Base-by-base conservation (phyloP, 2,888 invertebrate species). In the Synergus japonicus region DNA sequence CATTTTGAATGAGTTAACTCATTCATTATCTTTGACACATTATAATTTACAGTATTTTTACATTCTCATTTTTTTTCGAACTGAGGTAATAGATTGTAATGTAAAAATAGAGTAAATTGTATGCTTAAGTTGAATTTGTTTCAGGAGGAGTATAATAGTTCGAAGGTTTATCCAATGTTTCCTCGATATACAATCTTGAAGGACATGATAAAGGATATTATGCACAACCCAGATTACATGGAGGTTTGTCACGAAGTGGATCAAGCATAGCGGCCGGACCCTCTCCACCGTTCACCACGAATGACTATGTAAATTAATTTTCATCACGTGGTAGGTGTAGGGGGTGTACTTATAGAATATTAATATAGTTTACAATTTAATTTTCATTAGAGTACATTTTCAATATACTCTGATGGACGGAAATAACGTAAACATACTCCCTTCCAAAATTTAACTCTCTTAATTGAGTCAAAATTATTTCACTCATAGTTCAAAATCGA, bases 221-320 rank as follows among this genome's bases (percentile, higher is more conserved):
- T 98, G 95, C 96, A 97, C 89, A 96, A 98, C 93, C 98, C 98
- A n/a, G 97, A 97, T 93, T 98, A 98, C 94, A 97, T 98, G 96
- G 98, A 98, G 93, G 97, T 98, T 83, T 97, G 97, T 93, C 98
- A 98, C 92, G 98, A 98, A 93, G 95, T 97, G 92, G 97, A 96
- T 83, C 91, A 90, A 86, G 88, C 90, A 91, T 92, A 91, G 89
- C 91, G 90, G 84, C 89, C 90, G 80, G 90, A 91, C 88, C 90
- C 90, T 89, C 91, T 90, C 87, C 92, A 91, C 88, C 91, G 92
- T 83, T 91, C 92, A 82, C 90, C 91, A 80, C 90, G 91, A 81
- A 91, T 91, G 91, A 91, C 91, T 83, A 86, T 90, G 84, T 91
- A 88, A 89, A 77, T 37, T 82, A 78, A 83, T 82, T 87, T 80